Evolutionary conservation across 2,888 invertebrate species (phyloP).

Genomic region (Polyommatus iphigenia): DNA sequence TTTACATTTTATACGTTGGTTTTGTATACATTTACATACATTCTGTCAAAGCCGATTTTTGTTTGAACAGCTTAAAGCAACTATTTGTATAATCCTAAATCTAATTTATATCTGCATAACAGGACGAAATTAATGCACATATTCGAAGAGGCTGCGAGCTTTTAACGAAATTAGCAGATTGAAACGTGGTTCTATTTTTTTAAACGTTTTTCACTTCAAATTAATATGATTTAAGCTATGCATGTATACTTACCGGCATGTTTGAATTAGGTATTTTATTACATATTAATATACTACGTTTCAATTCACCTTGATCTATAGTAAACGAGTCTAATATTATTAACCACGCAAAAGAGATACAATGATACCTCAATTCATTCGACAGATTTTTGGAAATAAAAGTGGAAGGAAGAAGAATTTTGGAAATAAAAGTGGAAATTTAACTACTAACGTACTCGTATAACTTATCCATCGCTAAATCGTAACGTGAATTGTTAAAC

Average conservation of each 20-base stretch:
- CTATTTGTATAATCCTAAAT: constrained; percentile 7
- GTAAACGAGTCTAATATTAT: too few species aligned
- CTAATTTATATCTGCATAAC: constrained; percentile 3
- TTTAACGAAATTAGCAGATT: neutral
- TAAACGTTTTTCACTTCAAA: neutral
- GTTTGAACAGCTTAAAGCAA: neutral
- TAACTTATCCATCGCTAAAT: too few species aligned
- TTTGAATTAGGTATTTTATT: too few species aligned
- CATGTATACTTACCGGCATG: neutral
- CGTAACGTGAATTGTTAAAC: too few species aligned
- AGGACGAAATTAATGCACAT: neutral
- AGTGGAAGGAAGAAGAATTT: too few species aligned
- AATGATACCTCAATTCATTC: too few species aligned
- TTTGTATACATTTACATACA: neutral
- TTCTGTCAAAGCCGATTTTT: neutral
- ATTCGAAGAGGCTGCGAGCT: neutral
- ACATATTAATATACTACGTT: neutral
- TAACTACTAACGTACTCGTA: too few species aligned
- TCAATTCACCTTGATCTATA: neutral
- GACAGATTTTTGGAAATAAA: too few species aligned
- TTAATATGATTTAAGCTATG: too few species aligned
- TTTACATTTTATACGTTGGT: neutral
- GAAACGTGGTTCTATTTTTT: neutral
- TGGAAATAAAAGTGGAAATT: too few species aligned
- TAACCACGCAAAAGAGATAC: too few species aligned